phyloP scores from a whole-genome alignment of 2,888 invertebrate genomes.

The Podotricha telesiphe region DNA sequence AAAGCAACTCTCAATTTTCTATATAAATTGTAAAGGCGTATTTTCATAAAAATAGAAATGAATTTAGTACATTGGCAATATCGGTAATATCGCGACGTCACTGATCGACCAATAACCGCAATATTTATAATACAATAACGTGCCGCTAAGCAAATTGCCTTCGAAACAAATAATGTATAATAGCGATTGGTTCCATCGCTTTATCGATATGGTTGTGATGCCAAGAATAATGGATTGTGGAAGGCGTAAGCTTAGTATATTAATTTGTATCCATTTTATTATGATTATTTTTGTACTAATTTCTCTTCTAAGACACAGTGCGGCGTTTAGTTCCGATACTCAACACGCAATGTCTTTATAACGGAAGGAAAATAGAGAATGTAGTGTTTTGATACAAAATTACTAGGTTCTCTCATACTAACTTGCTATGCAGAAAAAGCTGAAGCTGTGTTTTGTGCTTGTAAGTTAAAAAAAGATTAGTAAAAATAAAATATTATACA shows the following conservation, averaged over 20 bases:
- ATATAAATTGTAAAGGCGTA: neutral
- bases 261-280: neutral
- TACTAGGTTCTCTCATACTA: too few species aligned
- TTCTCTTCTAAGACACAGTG: too few species aligned
- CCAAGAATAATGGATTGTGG: neutral
- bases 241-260: neutral
- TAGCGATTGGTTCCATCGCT: neutral
- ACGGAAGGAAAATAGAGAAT: too few species aligned
- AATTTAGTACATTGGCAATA: slow-evolving; percentile 28
- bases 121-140: slow-evolving; percentile 40
- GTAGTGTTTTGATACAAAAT: too few species aligned
- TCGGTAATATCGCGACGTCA: slow-evolving; percentile 45
- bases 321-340: too few species aligned
- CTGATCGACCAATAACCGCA: slow-evolving; percentile 43
- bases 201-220: slow-evolving; percentile 5
- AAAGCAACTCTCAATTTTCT: neutral
- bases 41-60: neutral
- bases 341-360: too few species aligned
- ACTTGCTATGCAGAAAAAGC: too few species aligned
- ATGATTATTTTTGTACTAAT: neutral
- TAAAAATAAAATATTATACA: too few species aligned
- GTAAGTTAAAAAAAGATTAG: too few species aligned
- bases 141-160: slow-evolving; percentile 41
- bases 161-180: slow-evolving; percentile 34
- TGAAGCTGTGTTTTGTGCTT: too few species aligned